Evolutionary conservation across 1,140 invertebrate genomes (phyloP).

Genomic region (Papilio xuthus): DNA sequence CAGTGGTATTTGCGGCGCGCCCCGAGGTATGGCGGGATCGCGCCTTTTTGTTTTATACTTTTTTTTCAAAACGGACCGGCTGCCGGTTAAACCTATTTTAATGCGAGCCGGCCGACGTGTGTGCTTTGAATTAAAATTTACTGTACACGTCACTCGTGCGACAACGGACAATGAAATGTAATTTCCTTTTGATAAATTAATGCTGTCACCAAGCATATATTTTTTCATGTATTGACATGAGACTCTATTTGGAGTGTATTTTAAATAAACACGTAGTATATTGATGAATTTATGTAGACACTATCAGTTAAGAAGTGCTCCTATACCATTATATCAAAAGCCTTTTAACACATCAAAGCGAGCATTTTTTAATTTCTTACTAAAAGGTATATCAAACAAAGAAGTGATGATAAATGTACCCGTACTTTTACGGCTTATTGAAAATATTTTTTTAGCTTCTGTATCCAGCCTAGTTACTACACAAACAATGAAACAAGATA

Average conservation of each 20-base stretch:
- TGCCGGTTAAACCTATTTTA: slow-evolving; percentile 80
- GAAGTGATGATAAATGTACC: too few species aligned
- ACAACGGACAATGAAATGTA: slow-evolving; percentile 75
- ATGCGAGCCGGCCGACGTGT: slow-evolving; percentile 75
- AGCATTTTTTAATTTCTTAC: too few species aligned
- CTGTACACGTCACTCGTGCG: slow-evolving; percentile 58
- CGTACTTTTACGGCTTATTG: not conserved
- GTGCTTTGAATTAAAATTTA: slow-evolving; percentile 79
- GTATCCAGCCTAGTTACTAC: not conserved
- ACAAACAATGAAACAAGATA: not conserved
- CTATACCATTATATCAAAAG: too few species aligned
- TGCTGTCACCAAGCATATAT: slow-evolving; percentile 35
- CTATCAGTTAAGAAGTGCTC: not conserved
- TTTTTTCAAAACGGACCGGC: slow-evolving; percentile 77
- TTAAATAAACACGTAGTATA: not conserved
- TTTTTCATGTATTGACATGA: slow-evolving; percentile 29
- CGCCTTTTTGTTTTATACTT: slow-evolving; percentile 75
- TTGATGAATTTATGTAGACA: not conserved
- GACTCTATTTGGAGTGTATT: slow-evolving; percentile 2
- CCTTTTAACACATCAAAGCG: too few species aligned
- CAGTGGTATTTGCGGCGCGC: slow-evolving; percentile 77
- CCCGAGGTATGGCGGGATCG: slow-evolving; percentile 77
- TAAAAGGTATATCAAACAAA: too few species aligned
- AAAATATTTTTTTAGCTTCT: too few species aligned
- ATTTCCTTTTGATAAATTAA: slow-evolving; percentile 67